A percentile compares a stretch with the other conserved stretches of the same genome.
Conservation (phyloP, 2,888 invertebrate genomes). For the Erebia aethiops region DNA sequence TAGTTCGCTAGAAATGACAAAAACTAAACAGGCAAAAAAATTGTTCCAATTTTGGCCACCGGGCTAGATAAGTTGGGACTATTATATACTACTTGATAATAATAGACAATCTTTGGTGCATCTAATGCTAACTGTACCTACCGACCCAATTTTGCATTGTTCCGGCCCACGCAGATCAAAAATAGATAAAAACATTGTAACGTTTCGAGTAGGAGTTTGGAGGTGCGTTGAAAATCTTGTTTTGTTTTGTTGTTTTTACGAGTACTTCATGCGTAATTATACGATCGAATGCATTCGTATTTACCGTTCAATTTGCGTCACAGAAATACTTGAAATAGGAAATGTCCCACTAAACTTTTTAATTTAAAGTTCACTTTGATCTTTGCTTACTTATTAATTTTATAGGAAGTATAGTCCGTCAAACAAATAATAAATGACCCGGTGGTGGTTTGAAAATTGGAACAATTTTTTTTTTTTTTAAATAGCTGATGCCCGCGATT, state of each 20-base stretch:
- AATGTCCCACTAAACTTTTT: slow-evolving; percentile 3
- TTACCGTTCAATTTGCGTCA: slow-evolving; percentile 4
- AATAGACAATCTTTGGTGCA: not conserved
- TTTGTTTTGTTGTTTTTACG: slow-evolving; percentile 1
- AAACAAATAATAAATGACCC: no score
- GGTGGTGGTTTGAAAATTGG: no score
- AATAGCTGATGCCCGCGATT: no score
- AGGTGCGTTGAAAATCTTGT: not conserved
- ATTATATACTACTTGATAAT: no score
- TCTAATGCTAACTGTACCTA: not conserved
- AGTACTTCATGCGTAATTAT: not conserved
- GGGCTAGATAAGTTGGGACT: no score
- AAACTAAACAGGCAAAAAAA: no score
- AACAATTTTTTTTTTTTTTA: no score
- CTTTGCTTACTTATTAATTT: not conserved
- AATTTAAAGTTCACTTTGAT: not conserved
- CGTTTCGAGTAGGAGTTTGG: no score
- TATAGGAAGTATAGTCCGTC: no score
- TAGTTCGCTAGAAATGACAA: no score
- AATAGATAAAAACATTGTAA: slow-evolving; percentile 20
- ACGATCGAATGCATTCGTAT: slow-evolving; percentile 1
- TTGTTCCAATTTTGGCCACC: no score
- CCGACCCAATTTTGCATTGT: not conserved
- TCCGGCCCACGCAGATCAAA: not conserved
- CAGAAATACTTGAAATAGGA: not conserved